phyloP scores from a whole-genome alignment of 2,888 invertebrate species.

The Lepidochitona cinerea region DNA sequence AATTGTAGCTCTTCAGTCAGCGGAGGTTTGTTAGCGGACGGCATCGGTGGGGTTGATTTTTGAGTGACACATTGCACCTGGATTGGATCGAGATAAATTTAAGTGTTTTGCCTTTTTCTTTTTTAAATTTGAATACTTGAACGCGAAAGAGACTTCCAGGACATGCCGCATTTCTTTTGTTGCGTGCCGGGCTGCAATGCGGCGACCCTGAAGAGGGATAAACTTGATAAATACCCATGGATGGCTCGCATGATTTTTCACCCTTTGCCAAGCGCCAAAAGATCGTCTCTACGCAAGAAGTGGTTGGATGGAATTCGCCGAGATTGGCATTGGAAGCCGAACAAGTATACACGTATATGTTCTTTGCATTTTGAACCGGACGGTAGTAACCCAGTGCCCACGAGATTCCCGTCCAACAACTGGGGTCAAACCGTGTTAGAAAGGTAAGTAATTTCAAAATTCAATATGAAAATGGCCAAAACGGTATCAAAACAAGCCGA shows the following conservation, averaged over 20 bases:
- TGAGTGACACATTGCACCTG: no score
- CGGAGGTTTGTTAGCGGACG: no score
- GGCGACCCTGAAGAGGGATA: neutral
- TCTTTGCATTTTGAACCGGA: conserved; percentile 15
- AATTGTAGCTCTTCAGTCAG: no score
- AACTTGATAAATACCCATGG: neutral
- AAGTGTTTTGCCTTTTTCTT: no score
- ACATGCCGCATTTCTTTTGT: neutral
- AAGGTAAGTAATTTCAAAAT: no score
- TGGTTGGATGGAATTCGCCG: conserved; percentile 6
- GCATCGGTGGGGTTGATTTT: no score
- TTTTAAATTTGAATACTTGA: no score
- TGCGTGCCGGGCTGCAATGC: neutral
- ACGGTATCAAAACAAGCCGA: no score
- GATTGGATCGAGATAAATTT: no score
- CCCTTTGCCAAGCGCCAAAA: neutral
- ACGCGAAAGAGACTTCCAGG: no score
- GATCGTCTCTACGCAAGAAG: neutral
- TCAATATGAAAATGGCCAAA: no score
- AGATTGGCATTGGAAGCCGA: conserved; percentile 3
- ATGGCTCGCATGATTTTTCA: neutral
- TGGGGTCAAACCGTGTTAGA: no score
- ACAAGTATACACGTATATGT: conserved; percentile 12
- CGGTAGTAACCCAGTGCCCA: neutral
- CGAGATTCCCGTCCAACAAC: neutral